A percentile compares a stretch with the other conserved stretches of the same genome.
These are phyloP conservation scores for Dendrolimus punctatus DNA, from an alignment of 1,140 invertebrate genomes.

Conservation along the genomic window DNA sequence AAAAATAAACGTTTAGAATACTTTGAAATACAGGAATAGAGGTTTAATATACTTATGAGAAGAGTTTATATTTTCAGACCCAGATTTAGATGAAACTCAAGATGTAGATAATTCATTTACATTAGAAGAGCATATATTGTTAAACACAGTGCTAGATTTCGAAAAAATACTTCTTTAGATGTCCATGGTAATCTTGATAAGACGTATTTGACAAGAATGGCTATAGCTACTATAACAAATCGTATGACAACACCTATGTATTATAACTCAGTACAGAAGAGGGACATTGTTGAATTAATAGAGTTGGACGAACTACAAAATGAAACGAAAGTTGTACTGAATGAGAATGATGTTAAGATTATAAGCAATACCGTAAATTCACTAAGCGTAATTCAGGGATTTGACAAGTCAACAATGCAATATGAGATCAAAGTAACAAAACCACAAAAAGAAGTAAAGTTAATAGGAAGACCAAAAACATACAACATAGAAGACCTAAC, in stretches of 20 bases:
- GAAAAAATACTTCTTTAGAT: slow-evolving; percentile 36
- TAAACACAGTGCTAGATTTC: slow-evolving; percentile 44
- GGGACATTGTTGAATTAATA: slow-evolving; percentile 22
- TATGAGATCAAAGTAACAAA: slow-evolving; percentile 11
- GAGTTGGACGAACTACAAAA: slow-evolving; percentile 10
- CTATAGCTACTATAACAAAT: slow-evolving; percentile 33
- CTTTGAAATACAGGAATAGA: too few species aligned
- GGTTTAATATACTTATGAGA: neutral
- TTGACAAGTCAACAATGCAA: neutral
- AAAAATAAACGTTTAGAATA: too few species aligned
- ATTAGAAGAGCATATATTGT: slow-evolving; percentile 34
- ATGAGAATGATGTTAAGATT: neutral
- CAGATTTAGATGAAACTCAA: slow-evolving; percentile 22
- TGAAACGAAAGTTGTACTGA: slow-evolving; percentile 4
- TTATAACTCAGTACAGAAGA: slow-evolving; percentile 26
- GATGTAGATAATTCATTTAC: slow-evolving; percentile 24
- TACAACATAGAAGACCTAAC: slow-evolving; percentile 46
- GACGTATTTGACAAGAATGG: slow-evolving; percentile 45
- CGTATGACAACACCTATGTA: slow-evolving; percentile 14
- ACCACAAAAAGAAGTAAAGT: slow-evolving; percentile 16
- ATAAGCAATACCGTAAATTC: neutral
- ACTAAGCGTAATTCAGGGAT: neutral
- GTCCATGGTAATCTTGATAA: slow-evolving; percentile 45
- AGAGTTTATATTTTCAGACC: slow-evolving; percentile 28
- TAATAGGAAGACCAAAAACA: slow-evolving; percentile 41